Conservation (phyloP, 2,797 vertebrate genomes). For the Masticophis lateralis region DNA sequence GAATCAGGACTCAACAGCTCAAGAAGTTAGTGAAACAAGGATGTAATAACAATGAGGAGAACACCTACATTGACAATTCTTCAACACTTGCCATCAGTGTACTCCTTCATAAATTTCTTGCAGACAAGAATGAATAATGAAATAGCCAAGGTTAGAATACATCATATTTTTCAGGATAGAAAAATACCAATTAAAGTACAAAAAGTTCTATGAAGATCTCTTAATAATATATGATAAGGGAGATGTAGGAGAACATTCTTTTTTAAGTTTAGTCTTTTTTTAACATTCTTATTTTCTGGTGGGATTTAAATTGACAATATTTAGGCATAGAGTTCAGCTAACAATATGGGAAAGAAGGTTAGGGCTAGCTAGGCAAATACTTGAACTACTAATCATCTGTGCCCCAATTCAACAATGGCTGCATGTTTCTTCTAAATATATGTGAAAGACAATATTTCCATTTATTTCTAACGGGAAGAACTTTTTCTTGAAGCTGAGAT, state of each 20-base stretch:
- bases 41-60: neutral
- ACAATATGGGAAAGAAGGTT: neutral
- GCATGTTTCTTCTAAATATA: neutral
- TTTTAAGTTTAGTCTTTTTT: neutral
- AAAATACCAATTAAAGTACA: neutral
- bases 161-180: neutral
- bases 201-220: neutral
- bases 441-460: neutral
- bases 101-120: neutral
- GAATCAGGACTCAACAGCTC: neutral
- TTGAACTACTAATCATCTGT: neutral
- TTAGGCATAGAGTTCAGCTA: neutral
- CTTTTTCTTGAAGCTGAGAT: neutral
- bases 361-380: neutral
- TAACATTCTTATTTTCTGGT: neutral
- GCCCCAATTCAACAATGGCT: too few relatives aligned
- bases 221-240: neutral
- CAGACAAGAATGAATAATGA: neutral
- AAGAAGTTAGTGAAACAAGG: neutral
- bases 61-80: neutral
- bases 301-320: neutral
- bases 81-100: neutral
- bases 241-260: neutral
- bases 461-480: neutral
- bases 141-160: neutral